A percentile compares a stretch with the other conserved stretches of the same genome.
Evolutionary conservation across 2,797 vertebrate genomes (phyloP).

Genomic region (Champsocephalus esox): DNA sequence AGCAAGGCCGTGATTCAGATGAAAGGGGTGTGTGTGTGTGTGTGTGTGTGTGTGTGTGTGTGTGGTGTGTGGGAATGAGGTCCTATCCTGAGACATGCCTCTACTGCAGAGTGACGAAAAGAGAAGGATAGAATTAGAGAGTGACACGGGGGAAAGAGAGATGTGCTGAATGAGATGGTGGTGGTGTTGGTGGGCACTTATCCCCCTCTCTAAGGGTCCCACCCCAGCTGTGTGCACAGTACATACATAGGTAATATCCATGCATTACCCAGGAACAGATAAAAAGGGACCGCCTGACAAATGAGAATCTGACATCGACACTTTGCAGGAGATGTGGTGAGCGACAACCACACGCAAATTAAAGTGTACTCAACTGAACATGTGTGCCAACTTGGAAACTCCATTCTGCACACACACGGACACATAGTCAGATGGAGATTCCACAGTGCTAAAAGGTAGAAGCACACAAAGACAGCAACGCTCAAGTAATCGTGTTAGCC

Average conservation of each 20-base stretch:
- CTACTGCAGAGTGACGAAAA: slow-evolving; percentile 52
- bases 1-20: slow-evolving; percentile 58
- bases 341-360: slow-evolving; percentile 17
- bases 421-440: slow-evolving; percentile 15
- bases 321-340: slow-evolving; percentile 22
- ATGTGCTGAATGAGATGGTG: slow-evolving; percentile 1
- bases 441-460: slow-evolving; percentile 11
- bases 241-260: slow-evolving; percentile 28
- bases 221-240: slow-evolving; percentile 28
- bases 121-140: slow-evolving; percentile 24
- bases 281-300: slow-evolving; percentile 14
- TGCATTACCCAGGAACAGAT: slow-evolving; percentile 18
- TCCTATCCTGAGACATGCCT: slow-evolving; percentile 52
- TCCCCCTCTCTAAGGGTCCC: slow-evolving; percentile 22
- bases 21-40: slow-evolving; percentile 28
- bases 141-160: slow-evolving; percentile 23
- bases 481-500: slow-evolving; percentile 53
- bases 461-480: slow-evolving; percentile 7
- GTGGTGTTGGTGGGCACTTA: slow-evolving; percentile 11
- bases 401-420: slow-evolving; percentile 23
- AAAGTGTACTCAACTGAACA: slow-evolving; percentile 27
- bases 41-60: slow-evolving; percentile 17
- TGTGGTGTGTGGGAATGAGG: slow-evolving; percentile 29
- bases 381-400: slow-evolving; percentile 16
- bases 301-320: slow-evolving; percentile 34